Evolutionary conservation across 2,113 vertebrate genomes (phyloP), one percentile per base, ranked within the genome.

Genomic region (Drymodes brunneopygia): DNA sequence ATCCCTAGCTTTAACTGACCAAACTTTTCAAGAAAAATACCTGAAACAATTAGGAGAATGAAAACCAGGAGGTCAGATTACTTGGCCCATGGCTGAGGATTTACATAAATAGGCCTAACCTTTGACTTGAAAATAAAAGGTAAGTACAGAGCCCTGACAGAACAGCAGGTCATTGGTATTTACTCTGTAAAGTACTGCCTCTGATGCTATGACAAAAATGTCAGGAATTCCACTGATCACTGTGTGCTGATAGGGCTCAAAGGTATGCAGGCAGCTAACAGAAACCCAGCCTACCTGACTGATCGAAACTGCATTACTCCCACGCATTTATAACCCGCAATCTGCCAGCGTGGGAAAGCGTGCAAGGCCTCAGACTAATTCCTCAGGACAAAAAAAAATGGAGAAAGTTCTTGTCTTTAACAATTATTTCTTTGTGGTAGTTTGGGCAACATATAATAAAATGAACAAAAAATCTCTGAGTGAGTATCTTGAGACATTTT

Each of bases 71-170:
- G 97, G 97, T 98, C 97, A 97, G 93, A 97, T 97, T 97, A 97
- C 97, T 98, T 94, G 96, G 97, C 96, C 96, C 92, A 86, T 96
- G 96, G 92, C 88, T 91, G 93, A 98, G 96, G 98, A 98, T 98
- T 98, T 98, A 97, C 98, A 98, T 98, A 98, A 98, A 98, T 97
- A 97, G 96, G 96, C 96, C 97, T 98, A 98, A 98, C 96, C 97
- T 98, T 96, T 98, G 97, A 94, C 96, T 97, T 91, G 70, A 96
- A 97, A 98, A 98, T 97, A 97, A 98, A 98, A 97, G 97, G 97
- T 97, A 97, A 98, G 95, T 92, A 95, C 91, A 97, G 97, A 97
- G 94, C 95, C 96, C 96, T 95, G 95, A 94, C 96, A 97, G 97
- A 97, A 97, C 96, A 93, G 78, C 96, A 94, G 97, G 97, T 98